Base-by-base conservation (phyloP, 1,140 invertebrate species). In the Aphis craccivora region DNA sequence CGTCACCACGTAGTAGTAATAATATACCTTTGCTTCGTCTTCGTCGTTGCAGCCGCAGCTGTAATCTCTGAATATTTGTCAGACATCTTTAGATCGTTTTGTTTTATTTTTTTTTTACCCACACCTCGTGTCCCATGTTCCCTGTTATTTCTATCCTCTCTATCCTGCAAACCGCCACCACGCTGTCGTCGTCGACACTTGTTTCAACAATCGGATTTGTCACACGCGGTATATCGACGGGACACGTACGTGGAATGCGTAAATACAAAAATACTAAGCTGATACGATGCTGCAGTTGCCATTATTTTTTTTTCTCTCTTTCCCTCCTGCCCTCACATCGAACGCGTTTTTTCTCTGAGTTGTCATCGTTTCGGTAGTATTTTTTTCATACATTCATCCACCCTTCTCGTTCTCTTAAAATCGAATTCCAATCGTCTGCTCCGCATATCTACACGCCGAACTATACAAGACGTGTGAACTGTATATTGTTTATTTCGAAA, bases 351-450 rank as follows among this genome's bases (percentile, higher is more conserved):
- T 76, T 35, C 60, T 20, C 14, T 14, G 40, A 45, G 43, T 45
- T 45, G 40, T 86, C 84, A 45, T 86, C 84, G 43, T 45, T 45
- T 25, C 23, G 9, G 84, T 3, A 25, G 84, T 88, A 40, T 25
- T 45, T n/a, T 18, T 22, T 9, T 11, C 2, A 20, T n/a, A 22
- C 37, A 22, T 40, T 40, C 37, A 0, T 23, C 2, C 81, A 23
- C 22, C 7, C 30, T 0, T n/a, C 14, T n/a, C 40, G 23, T 18
- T 45, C 5, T 45, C 23, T 45, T 25, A 9, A 45, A 86, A 86
- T 45, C 84, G 84, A 86, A 86, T 86, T 86, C 84, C 84, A 25
- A 86, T 86, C 84, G 35, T 25, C 40, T 84, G 60, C n/a, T 23
- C 23, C 40, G 14, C 84, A 45, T 86, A 86, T 40, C 40, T 51